Evolutionary conservation across 2,113 vertebrate species (phyloP).

Genomic region (Columba janthina): DNA sequence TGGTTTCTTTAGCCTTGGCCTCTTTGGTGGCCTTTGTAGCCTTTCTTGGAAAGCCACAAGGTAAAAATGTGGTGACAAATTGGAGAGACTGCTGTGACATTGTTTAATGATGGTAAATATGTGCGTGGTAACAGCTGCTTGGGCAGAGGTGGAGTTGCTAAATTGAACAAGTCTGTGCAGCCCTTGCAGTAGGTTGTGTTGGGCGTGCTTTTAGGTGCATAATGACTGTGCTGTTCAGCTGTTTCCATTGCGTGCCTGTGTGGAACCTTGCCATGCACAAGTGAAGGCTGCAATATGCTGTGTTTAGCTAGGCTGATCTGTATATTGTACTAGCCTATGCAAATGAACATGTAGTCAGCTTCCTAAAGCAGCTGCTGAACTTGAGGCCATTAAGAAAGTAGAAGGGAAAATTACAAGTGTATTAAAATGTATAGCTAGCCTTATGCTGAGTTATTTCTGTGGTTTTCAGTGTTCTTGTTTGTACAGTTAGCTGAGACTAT

Average conservation of each 20-base stretch:
- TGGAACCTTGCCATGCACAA: background rate
- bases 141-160: background rate
- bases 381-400: background rate
- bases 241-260: background rate
- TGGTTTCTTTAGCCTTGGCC: background rate
- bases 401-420: background rate
- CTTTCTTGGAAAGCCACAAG: background rate
- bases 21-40: background rate
- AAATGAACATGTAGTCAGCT: background rate
- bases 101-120: background rate
- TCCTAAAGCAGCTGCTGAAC: background rate
- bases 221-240: background rate
- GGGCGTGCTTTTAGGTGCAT: background rate
- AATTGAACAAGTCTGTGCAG: background rate
- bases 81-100: background rate
- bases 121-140: fast-evolving
- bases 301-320: background rate
- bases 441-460: background rate
- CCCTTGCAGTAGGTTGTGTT: fast-evolving
- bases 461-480: background rate
- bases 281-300: background rate
- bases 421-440: background rate
- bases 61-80: background rate
- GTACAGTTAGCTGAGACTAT: background rate
- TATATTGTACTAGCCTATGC: background rate